A percentile compares a stretch with the other conserved stretches of the same genome.
phyloP scores from a whole-genome alignment of 2,113 vertebrate species.

The Cepphus grylle region DNA sequence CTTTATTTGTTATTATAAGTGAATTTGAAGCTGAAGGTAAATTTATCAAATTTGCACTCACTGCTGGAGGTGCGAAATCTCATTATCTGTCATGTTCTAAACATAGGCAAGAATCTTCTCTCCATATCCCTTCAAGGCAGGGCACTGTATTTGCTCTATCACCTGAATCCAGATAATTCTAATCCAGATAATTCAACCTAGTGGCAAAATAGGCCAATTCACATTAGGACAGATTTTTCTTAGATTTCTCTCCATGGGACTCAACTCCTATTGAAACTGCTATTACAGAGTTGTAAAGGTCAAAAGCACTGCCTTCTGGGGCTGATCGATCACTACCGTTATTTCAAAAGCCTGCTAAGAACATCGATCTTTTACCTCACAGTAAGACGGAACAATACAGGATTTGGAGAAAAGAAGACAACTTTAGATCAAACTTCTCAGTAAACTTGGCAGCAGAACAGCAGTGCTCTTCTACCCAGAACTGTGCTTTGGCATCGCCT shows the following conservation, averaged over 20 bases:
- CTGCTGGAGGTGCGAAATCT: neutral
- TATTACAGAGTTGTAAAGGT: neutral
- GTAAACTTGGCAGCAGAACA: conserved; percentile 23
- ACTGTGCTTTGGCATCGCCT: neutral
- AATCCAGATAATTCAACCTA: neutral
- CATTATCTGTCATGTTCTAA: neutral
- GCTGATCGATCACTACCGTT: neutral
- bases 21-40: neutral
- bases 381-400: neutral
- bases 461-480: neutral
- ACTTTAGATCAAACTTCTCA: neutral
- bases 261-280: neutral
- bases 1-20: neutral
- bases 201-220: conserved; percentile 4
- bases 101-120: neutral
- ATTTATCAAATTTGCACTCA: neutral
- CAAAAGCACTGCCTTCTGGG: neutral
- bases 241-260: neutral
- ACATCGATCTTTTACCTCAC: neutral
- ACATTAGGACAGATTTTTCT: neutral
- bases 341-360: neutral
- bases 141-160: neutral
- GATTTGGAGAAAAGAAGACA: neutral
- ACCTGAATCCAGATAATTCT: neutral
- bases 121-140: neutral